Evolutionary conservation across 35 echinoderm and acorn worm species (phyloP), one percentile per base, ranked within the genome.

Genomic region (Diadema setosum): DNA sequence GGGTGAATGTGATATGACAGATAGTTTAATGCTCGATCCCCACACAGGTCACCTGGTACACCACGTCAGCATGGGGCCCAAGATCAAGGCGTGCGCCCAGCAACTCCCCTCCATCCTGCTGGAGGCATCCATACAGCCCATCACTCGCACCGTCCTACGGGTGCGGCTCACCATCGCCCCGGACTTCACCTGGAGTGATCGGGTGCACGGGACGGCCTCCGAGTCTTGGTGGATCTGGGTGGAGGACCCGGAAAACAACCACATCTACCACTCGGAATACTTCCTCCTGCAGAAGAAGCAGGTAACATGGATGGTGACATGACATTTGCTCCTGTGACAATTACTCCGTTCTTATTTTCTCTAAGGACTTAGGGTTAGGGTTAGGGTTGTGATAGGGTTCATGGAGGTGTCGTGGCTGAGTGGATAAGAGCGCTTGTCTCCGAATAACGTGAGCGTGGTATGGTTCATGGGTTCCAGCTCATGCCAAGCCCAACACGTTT

Each of bases 221-320:
- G 92, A 98, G 39, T 94, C 96, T 17, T 98, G 96, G 96, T 98
- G 96, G 96, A 98, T 98, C 3, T 98, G 96, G 96, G 96, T 98
- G 1, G 96, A 98, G 58, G 92, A 94, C 49, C 96, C 96, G 1
- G 96, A 98, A 36, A 98, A 98, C 44, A 98, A 98, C 41, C 89
- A 94, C 84, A 89, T 94, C 36, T 98, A 98, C 82, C 96, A 98
- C 82, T 98, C 96, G 17, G 96, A 98, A 55, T 98, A 98, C 56
- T 98, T 94, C 84, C 83, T 98, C 6, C 82, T 98, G 11, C 96
- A 94, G 20, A 98, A 94, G 82, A 94, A 98, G 80, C 96, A 98
- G 89, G 96, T 98, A 42, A 81, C 5, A 73, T 23, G 21, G 14
- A 55, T 55, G 14, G 21, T 55, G n/a, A n/a, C n/a, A n/a, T n/a